These are phyloP conservation scores for Thryonomys swinderianus DNA, from an alignment of 2,113 vertebrate genomes.

Conservation along the genomic window DNA sequence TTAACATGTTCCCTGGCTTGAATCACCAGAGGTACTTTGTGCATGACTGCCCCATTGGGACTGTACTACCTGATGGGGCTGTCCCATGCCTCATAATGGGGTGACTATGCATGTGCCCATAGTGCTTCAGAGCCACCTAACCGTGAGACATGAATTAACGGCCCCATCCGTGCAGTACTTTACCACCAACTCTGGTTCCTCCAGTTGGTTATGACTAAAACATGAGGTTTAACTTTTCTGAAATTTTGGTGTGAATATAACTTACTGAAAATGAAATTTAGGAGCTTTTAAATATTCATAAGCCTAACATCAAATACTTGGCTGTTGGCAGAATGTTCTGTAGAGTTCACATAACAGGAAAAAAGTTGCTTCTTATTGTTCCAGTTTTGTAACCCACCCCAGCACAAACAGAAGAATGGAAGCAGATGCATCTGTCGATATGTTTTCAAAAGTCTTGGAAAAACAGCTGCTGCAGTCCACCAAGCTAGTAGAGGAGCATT, in stretches of 20 bases:
- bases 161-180: not conserved
- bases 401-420: conserved; percentile 87
- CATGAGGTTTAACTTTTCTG: not conserved
- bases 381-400: conserved; percentile 13
- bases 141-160: not conserved
- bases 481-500: conserved; percentile 93
- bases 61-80: not conserved
- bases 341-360: not conserved
- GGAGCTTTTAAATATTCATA: conserved; percentile 4
- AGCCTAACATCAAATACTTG: not conserved
- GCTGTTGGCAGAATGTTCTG: not conserved
- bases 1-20: not conserved
- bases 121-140: not conserved
- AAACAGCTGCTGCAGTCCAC: conserved; percentile 92
- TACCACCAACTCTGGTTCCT: not conserved
- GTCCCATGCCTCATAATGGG: not conserved
- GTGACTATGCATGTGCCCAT: not conserved
- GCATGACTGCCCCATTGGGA: not conserved
- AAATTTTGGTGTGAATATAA: not conserved
- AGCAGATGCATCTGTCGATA: conserved; percentile 88
- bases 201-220: not conserved
- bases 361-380: not conserved
- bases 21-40: not conserved
- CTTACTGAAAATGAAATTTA: conserved; percentile 48
- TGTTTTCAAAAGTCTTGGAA: conserved; percentile 93